These are phyloP conservation scores for Lytechinus variegatus DNA, from an alignment of 35 echinoderm and acorn worm species.

Conservation along the genomic window DNA sequence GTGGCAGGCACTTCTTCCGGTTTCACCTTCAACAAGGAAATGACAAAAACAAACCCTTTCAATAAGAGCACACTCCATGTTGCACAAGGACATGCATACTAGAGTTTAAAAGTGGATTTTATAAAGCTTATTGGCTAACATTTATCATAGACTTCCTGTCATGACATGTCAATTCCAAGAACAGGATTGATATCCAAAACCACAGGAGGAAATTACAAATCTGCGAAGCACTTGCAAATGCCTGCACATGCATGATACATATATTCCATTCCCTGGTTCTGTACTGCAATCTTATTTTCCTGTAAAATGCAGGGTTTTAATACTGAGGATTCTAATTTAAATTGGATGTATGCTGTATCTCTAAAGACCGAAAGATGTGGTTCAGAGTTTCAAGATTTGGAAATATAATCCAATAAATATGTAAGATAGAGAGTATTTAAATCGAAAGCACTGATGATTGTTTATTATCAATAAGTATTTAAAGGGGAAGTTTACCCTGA, in stretches of 20 bases:
- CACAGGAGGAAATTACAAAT: conserved; percentile 12
- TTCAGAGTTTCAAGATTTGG: too few relatives aligned
- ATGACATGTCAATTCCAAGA: conserved; percentile 18
- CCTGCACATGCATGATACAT: not conserved
- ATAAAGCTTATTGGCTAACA: not conserved
- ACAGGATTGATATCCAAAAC: not conserved
- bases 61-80: not conserved
- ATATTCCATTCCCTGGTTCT: not conserved
- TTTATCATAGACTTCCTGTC: not conserved
- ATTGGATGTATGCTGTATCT: too few relatives aligned
- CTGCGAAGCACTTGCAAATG: not conserved
- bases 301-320: too few relatives aligned
- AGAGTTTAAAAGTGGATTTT: not conserved
- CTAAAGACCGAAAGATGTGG: too few relatives aligned
- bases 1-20: not conserved
- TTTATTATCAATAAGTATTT: too few relatives aligned
- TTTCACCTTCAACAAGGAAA: not conserved
- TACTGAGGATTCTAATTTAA: too few relatives aligned
- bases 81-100: not conserved
- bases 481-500: too few relatives aligned
- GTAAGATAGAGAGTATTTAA: too few relatives aligned
- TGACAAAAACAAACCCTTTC: not conserved
- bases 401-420: too few relatives aligned
- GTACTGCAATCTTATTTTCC: not conserved
- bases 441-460: too few relatives aligned